Base-by-base conservation (phyloP, 2,797 vertebrate genomes). In the Melanitta fusca region DNA sequence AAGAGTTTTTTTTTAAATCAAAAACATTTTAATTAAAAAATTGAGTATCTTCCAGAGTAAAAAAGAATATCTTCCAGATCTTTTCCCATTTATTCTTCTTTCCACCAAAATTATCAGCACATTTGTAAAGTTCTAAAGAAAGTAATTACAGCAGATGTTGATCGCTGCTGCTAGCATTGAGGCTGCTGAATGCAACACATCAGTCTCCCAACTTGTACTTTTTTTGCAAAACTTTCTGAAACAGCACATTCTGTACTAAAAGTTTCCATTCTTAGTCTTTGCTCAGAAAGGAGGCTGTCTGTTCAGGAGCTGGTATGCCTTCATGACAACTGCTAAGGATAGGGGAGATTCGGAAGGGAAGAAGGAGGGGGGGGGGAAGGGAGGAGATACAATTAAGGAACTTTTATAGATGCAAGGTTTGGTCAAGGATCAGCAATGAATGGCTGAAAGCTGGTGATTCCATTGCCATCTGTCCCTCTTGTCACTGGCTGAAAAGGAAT, bases 1-100 rank as follows among this genome's bases (percentile, higher is more conserved):
- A 64, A 73, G 80, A 54, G 71, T 83, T 87, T 49, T 65, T 94
- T 47, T 47, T 49, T 45, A 92, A 95, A 87, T 88, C 22, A 95
- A 84, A 95, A 96, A 78, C 71, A 95, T 89, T 95, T 93, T 95
- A 96, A 97, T 97, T 97, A 94, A 95, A 95, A 96, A 94, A 96
- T 78, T 93, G 73, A n/a, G 45, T 47, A 21, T 47, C 45, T 47
- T 47, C 45, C 45, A 47, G 45, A 47, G 45, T 47, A 47, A 47
- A 47, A 47, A 47, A 43, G 77, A 95, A 39, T 91, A 95, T 96
- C 96, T 94, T 64, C 89, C 18, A 12, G 62, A 96, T 97, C 93
- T 95, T 93, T 54, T 77, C 49, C 86, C 71, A 87, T 93, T 97
- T 96, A 51, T 96, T 92, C 69, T 80, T 77, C 78, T 68, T 80